Evolutionary conservation across 1,140 invertebrate genomes (phyloP).

Genomic region (Melanaphis sacchari): DNA sequence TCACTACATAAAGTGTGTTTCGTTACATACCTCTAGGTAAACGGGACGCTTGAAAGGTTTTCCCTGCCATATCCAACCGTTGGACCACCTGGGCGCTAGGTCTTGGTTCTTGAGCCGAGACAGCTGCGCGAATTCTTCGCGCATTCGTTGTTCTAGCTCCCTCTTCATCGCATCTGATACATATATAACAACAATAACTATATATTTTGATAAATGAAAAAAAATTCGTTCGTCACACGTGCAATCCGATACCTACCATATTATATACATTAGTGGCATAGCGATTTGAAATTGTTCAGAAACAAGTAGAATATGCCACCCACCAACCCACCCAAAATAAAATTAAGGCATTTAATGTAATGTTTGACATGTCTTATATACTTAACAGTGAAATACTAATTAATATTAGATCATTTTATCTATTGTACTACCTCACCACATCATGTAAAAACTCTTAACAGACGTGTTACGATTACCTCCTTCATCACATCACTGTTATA

Average conservation of each 20-base stretch:
- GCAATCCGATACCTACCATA: neutral
- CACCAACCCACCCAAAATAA: neutral
- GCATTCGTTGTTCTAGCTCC: constrained; percentile 43
- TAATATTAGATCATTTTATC: neutral
- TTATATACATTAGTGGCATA: neutral
- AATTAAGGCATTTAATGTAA: neutral
- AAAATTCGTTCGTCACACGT: neutral
- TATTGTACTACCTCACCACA: too few species aligned
- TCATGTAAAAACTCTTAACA: too few species aligned
- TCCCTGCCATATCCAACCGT: constrained; percentile 91
- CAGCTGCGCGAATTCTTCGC: constrained; percentile 45
- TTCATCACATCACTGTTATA: neutral
- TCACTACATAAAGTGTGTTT: neutral
- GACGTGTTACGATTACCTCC: too few species aligned
- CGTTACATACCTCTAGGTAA: constrained; percentile 82
- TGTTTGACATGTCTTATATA: too few species aligned
- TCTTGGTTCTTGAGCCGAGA: constrained; percentile 47
- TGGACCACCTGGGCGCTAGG: constrained; percentile 75
- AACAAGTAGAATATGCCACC: neutral
- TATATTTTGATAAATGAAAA: neutral
- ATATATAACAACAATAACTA: neutral
- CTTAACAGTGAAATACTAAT: neutral
- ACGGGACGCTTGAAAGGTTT: constrained; percentile 83
- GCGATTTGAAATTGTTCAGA: neutral
- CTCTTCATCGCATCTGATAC: constrained; percentile 53